These are phyloP conservation scores for Nymphalis c-album DNA, from an alignment of 2,888 invertebrate genomes.

Conservation along the genomic window DNA sequence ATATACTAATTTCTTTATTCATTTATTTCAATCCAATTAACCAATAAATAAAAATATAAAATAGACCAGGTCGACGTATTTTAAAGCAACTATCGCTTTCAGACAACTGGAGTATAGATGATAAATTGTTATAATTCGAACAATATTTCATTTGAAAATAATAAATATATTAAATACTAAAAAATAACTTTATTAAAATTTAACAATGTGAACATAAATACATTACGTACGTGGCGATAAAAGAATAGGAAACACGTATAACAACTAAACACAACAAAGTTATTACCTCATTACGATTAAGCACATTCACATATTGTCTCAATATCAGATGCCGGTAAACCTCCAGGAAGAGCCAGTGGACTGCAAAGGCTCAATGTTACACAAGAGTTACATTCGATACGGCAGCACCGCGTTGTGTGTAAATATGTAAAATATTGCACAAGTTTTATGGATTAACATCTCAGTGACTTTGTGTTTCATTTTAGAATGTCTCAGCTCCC, in stretches of 20 bases:
- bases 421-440: conserved; percentile 42
- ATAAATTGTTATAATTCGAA: no score
- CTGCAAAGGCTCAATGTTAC: conserved; percentile 59
- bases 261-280: background rate
- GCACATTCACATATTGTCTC: conserved; percentile 4
- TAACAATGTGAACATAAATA: background rate
- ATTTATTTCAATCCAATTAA: background rate
- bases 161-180: background rate
- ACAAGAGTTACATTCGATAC: conserved; percentile 60
- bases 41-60: no score
- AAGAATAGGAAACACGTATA: background rate
- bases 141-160: no score
- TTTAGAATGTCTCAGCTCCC: conserved; percentile 13
- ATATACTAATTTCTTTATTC: background rate
- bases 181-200: background rate
- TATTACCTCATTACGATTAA: conserved; percentile 4
- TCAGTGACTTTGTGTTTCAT: conserved; percentile 12
- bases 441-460: conserved; percentile 22
- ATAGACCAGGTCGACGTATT: no score
- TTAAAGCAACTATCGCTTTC: no score
- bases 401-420: conserved; percentile 44
- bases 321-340: conserved; percentile 7
- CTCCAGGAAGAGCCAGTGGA: conserved; percentile 48
- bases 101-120: no score
- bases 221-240: conserved; percentile 4